Base-by-base conservation (phyloP, 2,888 invertebrate genomes). In the Ischnus inquisitorius region DNA sequence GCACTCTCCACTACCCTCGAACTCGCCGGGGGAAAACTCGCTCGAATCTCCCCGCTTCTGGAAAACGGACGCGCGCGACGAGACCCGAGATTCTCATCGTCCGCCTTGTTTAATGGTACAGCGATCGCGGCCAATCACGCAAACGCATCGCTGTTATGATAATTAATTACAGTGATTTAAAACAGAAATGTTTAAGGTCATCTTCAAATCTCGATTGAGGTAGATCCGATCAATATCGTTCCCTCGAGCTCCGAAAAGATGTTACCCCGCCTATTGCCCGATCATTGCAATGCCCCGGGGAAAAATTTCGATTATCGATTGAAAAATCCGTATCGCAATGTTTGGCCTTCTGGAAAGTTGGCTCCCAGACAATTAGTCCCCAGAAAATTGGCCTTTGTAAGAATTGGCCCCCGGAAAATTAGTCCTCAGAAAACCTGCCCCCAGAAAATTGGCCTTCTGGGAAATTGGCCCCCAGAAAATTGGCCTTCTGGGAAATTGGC, bases 31-130 rank as follows among this genome's bases (percentile, higher is more conserved):
- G 34, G 76, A 71, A 76, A 41, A 60, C 51, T 74, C 62, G 72
- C 34, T 28, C 46, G 51, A 83, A 86, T 80, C 80, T 80, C 77
- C 34, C 84, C 71, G 62, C 74, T 68, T 78, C 76, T 76, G 48
- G 57, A 41, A 16, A 46, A n/a, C 46, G 48, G 64, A 71, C 22
- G 34, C 22, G 34, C 22, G 39, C 39, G 74, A 75, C 19, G 69
- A 48, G 46, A 75, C 34, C 46, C 48, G 75, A 41, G 69, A 79
- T 79, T 75, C 46, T 54, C 12, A 69, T 79, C 60, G 69, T 65
- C 57, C 28, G 10, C 62, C 16, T 68, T 54, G 65, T 76, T 80
- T 75, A 60, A 68, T 72, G 43, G 19, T 51, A 25, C 62, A 64
- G 34, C 10, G 67, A 74, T 57, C 62, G 22, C 54, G 34, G 65